phyloP scores from a whole-genome alignment of 2,113 vertebrate species.

The Archilochus colubris region DNA sequence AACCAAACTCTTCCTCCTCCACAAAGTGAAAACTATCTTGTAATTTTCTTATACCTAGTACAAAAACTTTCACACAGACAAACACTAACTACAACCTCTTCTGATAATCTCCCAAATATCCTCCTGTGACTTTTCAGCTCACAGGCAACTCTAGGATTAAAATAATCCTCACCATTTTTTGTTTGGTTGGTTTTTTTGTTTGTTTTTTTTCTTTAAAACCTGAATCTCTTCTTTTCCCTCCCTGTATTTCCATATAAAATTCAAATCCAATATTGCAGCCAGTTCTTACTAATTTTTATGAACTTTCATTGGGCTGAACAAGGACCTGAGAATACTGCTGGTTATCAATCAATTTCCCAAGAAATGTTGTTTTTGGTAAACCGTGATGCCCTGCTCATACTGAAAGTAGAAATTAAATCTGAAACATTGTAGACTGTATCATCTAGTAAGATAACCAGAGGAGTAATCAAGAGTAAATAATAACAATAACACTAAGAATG shows the following conservation, averaged over 20 bases:
- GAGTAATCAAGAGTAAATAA: not conserved
- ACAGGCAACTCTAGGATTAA: not conserved
- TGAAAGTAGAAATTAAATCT: not conserved
- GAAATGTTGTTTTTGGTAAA: not conserved
- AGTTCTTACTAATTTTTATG: not conserved
- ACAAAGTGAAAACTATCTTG: not conserved
- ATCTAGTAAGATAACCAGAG: not conserved
- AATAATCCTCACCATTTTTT: not conserved
- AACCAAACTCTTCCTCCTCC: not conserved
- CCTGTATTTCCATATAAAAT: not conserved
- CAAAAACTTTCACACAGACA: not conserved
- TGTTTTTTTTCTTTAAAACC: not conserved
- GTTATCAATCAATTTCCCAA: not conserved
- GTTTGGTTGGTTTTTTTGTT: not conserved
- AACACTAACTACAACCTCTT: not conserved
- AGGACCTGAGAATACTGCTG: not conserved
- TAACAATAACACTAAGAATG: not conserved
- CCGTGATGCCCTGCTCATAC: not conserved
- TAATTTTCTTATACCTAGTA: not conserved
- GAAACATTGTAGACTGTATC: not conserved
- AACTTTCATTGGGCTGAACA: fast-evolving
- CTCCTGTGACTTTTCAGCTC: not conserved
- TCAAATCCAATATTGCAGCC: not conserved
- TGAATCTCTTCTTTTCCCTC: not conserved
- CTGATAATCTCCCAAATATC: not conserved